Base-by-base conservation (phyloP, 2,888 invertebrate species). In the Euphydryas editha region DNA sequence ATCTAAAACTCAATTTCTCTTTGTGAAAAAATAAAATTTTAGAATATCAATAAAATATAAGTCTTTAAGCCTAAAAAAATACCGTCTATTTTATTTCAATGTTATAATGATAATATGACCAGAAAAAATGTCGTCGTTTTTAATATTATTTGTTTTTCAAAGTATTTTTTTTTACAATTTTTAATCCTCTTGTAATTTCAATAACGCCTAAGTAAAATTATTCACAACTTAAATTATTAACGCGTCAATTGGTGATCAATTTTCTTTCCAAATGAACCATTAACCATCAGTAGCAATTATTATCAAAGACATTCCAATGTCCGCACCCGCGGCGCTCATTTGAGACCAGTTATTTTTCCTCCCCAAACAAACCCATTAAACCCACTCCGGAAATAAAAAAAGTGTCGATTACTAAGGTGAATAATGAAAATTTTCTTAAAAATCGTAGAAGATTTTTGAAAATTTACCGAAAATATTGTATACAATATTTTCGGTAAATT, bases 281-380 rank as follows among this genome's bases (percentile, higher is more conserved):
- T 65, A 62, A 63, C 70, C 58, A 51, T 30, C 57, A 57, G 54
- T 59, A 57, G 62, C 49, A 21, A 57, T 63, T 62, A 69, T 65
- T 67, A 67, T 57, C 49, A 80, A 81, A 81, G 82, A 81, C 81
- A 83, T 83, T 84, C 83, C 84, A 86, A 86, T 85, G 81, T 74
- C 83, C 84, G 82, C 78, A 73, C 76, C 75, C 76, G 61, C 72
- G 70, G 77, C 75, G 74, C 77, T 80, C 78, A 78, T 80, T 82
- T 75, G 74, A 77, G 76, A 72, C 72, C 55, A 47, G 75, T 78
- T 79, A 87, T 88, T 87, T 88, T 85, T 86, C 82, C 78, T 77
- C 78, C 81, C 78, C 72, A n/a, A 67, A 73, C 68, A 73, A 72
- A 68, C 76, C 81, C 80, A 83, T 85, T 86, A 83, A 79, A n/a